Evolutionary conservation across 2,888 invertebrate species (phyloP).

Genomic region (Pycnomerus fuliginosus): DNA sequence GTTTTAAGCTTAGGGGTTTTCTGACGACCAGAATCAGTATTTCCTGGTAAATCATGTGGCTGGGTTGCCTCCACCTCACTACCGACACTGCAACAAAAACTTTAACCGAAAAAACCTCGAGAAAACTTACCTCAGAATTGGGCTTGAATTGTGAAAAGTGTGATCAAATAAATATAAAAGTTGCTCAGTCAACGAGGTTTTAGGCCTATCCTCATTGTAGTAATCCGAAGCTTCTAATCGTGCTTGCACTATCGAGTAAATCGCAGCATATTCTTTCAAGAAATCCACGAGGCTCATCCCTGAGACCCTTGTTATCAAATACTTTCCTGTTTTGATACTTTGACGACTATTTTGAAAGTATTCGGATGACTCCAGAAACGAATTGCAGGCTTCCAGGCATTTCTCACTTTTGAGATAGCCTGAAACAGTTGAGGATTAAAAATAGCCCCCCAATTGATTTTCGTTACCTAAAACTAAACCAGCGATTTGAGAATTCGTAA

Average conservation of each 20-base stretch:
- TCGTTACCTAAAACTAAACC: slow-evolving; percentile 38
- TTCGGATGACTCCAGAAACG: neutral
- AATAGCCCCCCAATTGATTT: slow-evolving; percentile 20
- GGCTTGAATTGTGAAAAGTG: neutral
- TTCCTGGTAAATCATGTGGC: slow-evolving; percentile 35
- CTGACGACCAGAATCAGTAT: slow-evolving; percentile 13
- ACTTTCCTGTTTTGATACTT: slow-evolving; percentile 36
- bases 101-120: neutral
- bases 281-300: slow-evolving; percentile 47
- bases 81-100: slow-evolving; percentile 15
- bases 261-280: slow-evolving; percentile 45
- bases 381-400: neutral
- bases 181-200: slow-evolving; percentile 38
- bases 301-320: slow-evolving; percentile 43
- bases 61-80: slow-evolving; percentile 41
- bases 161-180: slow-evolving; percentile 43
- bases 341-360: neutral
- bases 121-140: neutral
- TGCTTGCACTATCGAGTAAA: slow-evolving; percentile 48
- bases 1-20: slow-evolving; percentile 10
- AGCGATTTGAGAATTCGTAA: slow-evolving; percentile 39
- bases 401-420: neutral
- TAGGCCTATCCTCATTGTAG: slow-evolving; percentile 34
- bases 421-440: slow-evolving; percentile 41
- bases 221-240: slow-evolving; percentile 45